A percentile compares a stretch with the other conserved stretches of the same genome.
Conservation (phyloP, 1,140 invertebrate species). For the Heliothis virescens region DNA sequence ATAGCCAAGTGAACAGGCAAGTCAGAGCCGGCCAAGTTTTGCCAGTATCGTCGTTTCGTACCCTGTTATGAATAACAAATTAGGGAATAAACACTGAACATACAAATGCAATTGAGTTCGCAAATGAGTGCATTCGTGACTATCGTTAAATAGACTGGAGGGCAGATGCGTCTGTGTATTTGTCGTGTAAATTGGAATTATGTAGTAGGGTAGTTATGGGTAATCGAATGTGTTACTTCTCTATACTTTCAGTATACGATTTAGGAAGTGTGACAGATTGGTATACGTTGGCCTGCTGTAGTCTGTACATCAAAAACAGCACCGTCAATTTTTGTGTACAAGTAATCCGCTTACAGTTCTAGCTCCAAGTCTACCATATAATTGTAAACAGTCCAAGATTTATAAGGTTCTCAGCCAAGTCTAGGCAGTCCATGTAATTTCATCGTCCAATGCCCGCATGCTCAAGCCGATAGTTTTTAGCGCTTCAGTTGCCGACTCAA, state of each 20-base stretch:
- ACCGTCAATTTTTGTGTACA: background rate
- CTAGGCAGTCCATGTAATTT: slow-evolving; percentile 16
- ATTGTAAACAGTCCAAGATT: slow-evolving; percentile 5
- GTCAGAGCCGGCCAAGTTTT: slow-evolving; percentile 11
- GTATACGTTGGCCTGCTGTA: too few species aligned
- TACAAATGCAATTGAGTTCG: slow-evolving; percentile 20
- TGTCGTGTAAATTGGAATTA: background rate
- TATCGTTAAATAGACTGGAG: slow-evolving; percentile 6
- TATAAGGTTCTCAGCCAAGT: background rate
- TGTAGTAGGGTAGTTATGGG: background rate
- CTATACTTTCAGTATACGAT: too few species aligned
- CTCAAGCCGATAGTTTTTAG: slow-evolving; percentile 17
- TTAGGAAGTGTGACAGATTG: too few species aligned
- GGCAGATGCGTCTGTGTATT: background rate
- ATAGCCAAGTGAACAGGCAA: slow-evolving; percentile 4
- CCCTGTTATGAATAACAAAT: slow-evolving; percentile 42
- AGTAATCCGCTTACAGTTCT: background rate
- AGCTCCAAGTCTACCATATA: background rate
- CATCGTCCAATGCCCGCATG: slow-evolving; percentile 17
- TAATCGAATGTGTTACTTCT: background rate
- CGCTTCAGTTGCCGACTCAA: slow-evolving; percentile 9
- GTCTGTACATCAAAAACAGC: too few species aligned
- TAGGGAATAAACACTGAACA: slow-evolving; percentile 27
- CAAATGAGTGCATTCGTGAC: slow-evolving; percentile 17
- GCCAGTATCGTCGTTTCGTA: slow-evolving; percentile 20